A percentile compares a stretch with the other conserved stretches of the same genome.
These are phyloP conservation scores for Malacoraja senta DNA, from an alignment of 2,797 vertebrate species.

Conservation along the genomic window DNA sequence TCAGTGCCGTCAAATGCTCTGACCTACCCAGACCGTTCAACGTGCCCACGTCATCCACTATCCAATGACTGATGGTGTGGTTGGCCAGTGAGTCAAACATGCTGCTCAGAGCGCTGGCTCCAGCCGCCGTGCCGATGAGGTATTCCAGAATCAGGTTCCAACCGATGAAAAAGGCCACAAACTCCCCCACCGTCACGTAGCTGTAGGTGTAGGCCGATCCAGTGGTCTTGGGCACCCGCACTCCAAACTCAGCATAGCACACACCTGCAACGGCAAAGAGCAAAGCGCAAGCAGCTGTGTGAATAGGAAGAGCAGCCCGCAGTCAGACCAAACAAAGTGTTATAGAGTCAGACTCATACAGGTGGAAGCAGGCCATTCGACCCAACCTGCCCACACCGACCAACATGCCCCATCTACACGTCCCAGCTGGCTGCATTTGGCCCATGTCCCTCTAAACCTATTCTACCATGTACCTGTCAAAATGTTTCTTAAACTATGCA, in stretches of 20 bases:
- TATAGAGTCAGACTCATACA: no score
- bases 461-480: no score
- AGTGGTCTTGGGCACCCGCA: conserved; percentile 87
- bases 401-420: no score
- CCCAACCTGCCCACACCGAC: no score
- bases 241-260: conserved; percentile 93
- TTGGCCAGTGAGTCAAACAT: conserved; percentile 94
- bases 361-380: no score
- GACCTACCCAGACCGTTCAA: conserved; percentile 78
- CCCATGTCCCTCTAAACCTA: no score
- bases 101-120: conserved; percentile 87
- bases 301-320: background rate
- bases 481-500: no score
- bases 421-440: no score
- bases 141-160: conserved; percentile 97
- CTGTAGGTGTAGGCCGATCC: conserved; percentile 97
- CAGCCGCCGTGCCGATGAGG: conserved; percentile 86
- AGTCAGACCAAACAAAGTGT: no score
- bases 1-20: no score
- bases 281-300: background rate
- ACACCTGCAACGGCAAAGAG: conserved; percentile 64
- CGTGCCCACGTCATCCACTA: conserved; percentile 76
- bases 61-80: conserved; percentile 86
- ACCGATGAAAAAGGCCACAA: conserved; percentile 90
- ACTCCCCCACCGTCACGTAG: conserved; percentile 92